phyloP scores from a whole-genome alignment of 2,797 vertebrate species.

The Chiroxiphia lanceolata region DNA sequence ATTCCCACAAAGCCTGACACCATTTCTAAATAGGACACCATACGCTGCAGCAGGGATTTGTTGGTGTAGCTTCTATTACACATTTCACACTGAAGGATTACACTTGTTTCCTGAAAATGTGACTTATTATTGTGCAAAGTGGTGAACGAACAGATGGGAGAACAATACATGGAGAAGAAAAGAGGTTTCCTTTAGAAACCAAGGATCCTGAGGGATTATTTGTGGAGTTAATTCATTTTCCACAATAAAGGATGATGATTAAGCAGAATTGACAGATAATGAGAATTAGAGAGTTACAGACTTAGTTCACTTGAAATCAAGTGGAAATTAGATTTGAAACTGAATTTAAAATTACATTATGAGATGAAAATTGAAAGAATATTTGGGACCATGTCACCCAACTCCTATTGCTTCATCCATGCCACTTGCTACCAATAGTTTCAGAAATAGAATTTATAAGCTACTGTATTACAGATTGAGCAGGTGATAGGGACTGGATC shows the following conservation, averaged over 20 bases:
- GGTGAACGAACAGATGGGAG: background rate
- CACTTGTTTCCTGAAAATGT: constrained; percentile 4
- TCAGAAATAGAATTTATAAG: background rate
- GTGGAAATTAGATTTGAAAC: constrained; percentile 21
- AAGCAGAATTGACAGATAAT: background rate
- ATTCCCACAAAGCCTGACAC: background rate
- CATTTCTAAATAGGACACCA: background rate
- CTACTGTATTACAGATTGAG: background rate
- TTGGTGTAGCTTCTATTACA: background rate
- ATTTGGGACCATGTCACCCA: background rate
- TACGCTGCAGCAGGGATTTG: background rate
- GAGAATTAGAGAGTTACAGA: background rate
- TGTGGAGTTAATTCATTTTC: constrained; percentile 38
- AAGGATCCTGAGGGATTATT: constrained; percentile 12
- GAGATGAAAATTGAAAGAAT: background rate
- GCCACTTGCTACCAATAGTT: background rate
- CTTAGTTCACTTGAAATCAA: background rate
- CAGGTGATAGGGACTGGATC: background rate
- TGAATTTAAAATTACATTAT: background rate
- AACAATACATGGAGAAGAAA: background rate
- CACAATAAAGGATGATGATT: constrained; percentile 15
- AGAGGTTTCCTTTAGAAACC: background rate
- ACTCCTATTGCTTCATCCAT: background rate
- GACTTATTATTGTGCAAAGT: background rate
- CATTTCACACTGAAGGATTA: background rate